Base-by-base conservation (phyloP, 1,140 invertebrate genomes). In the Trachymyrmex cornetzi region DNA sequence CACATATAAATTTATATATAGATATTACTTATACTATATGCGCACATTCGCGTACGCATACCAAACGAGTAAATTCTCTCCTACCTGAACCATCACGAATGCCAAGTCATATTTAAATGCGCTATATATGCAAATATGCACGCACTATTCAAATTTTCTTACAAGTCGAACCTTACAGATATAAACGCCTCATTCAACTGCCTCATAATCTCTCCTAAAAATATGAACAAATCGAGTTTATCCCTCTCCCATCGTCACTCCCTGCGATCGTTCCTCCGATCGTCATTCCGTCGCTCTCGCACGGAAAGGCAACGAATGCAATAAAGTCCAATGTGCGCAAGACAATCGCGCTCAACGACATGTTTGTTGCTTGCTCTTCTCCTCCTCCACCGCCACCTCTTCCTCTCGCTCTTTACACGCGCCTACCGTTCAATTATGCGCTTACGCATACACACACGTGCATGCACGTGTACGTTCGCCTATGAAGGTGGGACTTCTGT, bases 271-370 rank as follows among this genome's bases (percentile, higher is more conserved):
- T 82, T 34, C 55, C 77, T 38, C 34, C n/a, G 75, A 48, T 50
- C 48, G 48, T 44, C 24, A 19, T 74, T 48, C 30, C 48, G 14
- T 77, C 72, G 19, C 27, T 50, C 59, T 38, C 27, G 55, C 77
- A 22, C 24, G 61, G 4, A 87, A 67, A 87, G 48, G 75, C 86
- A 85, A 67, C 88, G 50, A 59, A 74, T 79, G 85, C 88, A 87
- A 87, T 84, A 79, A 87, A 74, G 85, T 90, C 85, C 88, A 89
- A 89, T 77, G 89, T 87, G 77, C 89, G 87, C 7, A 16, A 59
- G 66, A 77, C 64, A 77, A 24, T 59, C 71, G 59, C 79, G 61
- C 27, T 61, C 69, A 67, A 85, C 55, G 66, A 63, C 53, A 61
- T 77, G 77, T 86, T 88, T 86, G 64, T 72, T 59, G 69, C 80